Conservation (phyloP, 2,113 vertebrate genomes). For the Neotoma lepida region DNA sequence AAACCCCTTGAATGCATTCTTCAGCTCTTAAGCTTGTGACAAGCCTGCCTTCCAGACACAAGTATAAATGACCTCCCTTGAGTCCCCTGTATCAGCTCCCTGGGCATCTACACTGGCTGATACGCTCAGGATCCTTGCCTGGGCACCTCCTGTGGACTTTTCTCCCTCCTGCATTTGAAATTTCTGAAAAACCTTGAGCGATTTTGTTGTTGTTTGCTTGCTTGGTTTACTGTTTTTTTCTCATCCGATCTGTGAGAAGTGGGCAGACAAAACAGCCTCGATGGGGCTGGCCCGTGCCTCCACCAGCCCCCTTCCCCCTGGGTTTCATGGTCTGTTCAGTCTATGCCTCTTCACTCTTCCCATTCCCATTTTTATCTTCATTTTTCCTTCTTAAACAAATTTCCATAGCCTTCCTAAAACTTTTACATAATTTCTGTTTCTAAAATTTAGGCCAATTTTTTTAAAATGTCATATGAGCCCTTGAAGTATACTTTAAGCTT, state of each 20-base stretch:
- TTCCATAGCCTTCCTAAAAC: neutral
- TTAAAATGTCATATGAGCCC: neutral
- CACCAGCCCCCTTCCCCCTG: accelerated
- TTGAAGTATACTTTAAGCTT: neutral
- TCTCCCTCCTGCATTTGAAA: neutral
- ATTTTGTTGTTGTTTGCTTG: neutral
- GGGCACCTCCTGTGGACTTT: neutral
- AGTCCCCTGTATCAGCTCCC: neutral
- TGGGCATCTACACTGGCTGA: neutral
- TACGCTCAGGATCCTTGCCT: too few relatives aligned
- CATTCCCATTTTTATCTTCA: neutral
- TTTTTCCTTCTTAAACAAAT: slow-evolving; percentile 3
- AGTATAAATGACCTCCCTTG: neutral
- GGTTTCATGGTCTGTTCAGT: neutral
- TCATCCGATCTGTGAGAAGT: neutral
- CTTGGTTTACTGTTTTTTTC: neutral
- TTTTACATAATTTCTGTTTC: neutral
- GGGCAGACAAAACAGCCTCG: accelerated
- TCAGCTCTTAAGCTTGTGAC: neutral
- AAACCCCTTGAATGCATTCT: neutral
- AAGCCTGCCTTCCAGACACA: neutral
- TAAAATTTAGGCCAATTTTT: slow-evolving; percentile 4
- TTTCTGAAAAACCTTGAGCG: neutral
- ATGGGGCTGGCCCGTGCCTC: neutral
- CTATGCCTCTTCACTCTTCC: neutral